Conservation (phyloP, 2,797 vertebrate genomes). For the Channa striata region DNA sequence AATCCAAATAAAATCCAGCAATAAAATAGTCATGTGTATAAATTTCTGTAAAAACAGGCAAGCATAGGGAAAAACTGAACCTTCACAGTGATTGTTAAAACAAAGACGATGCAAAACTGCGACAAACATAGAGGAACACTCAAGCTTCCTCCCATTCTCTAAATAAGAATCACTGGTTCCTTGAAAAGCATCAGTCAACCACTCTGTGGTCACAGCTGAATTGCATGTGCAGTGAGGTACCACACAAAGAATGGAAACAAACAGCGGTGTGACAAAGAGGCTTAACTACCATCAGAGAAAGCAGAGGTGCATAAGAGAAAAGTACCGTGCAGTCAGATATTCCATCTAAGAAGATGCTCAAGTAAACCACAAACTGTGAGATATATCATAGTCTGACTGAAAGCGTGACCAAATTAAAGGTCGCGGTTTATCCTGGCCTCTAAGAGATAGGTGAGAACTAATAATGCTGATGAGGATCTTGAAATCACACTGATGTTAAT, state of each 20-base stretch:
- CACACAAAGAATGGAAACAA: conserved; percentile 20
- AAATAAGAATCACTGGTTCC: conserved; percentile 14
- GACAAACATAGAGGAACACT: neutral
- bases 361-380: neutral
- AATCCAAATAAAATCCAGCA: no score
- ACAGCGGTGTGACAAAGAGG: neutral
- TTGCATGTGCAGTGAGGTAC: neutral
- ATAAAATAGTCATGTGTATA: no score
- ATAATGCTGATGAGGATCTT: no score
- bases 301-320: neutral
- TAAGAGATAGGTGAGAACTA: no score
- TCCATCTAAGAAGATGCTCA: conserved; percentile 13
- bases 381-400: neutral
- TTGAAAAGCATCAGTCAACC: neutral
- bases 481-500: neutral
- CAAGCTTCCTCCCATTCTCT: no score
- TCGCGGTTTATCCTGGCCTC: neutral
- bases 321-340: conserved; percentile 12
- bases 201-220: conserved; percentile 32
- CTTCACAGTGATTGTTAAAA: no score
- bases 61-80: no score
- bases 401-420: conserved; percentile 14
- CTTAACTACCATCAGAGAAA: neutral
- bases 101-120: conserved; percentile 1
- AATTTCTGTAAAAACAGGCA: no score